Conservation (phyloP, 37 sponge, comb jelly and placozoan species). For the Halisarca cf. caerulea region DNA sequence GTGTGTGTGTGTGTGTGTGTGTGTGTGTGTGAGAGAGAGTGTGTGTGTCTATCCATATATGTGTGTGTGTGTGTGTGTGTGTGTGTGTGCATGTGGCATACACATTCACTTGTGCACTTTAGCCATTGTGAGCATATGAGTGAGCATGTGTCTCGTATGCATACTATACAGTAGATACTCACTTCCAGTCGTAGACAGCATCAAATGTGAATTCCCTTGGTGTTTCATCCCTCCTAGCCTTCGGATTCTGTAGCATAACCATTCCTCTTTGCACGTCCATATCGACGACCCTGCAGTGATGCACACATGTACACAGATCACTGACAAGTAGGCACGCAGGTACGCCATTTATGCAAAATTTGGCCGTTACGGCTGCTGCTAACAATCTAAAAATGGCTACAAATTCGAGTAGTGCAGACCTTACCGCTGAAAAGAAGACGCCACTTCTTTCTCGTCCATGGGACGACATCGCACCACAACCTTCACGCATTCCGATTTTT, state of each 20-base stretch:
- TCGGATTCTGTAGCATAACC: conserved; percentile 60
- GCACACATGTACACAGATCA: too few species aligned
- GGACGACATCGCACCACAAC: conserved; percentile 98
- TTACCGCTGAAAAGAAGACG: conserved; percentile 63
- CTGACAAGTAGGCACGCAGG: too few species aligned
- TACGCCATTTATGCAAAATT: background rate
- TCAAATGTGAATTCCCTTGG: conserved; percentile 95
- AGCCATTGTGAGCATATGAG: conserved; percentile 7
- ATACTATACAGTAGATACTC: background rate
- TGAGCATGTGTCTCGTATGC: conserved; percentile 3
- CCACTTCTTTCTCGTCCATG: conserved; percentile 71
- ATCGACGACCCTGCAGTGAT: conserved; percentile 71
- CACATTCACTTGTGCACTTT: background rate
- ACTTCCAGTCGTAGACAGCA: conserved; percentile 94
- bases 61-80: conserved; percentile 25
- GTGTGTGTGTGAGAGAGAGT: background rate
- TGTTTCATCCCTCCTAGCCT: conserved; percentile 38
- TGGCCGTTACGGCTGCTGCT: background rate
- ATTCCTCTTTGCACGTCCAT: conserved; percentile 78
- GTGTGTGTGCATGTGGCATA: conserved; percentile 23
- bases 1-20: conserved; percentile 2
- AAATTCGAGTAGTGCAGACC: too few species aligned
- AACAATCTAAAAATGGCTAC: too few species aligned
- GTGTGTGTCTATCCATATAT: conserved; percentile 5
- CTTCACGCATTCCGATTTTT: conserved; percentile 86